Percentiles rank a stretch among this genome's conserved stretches.
Evolutionary conservation across 2,888 invertebrate species (phyloP).

Genomic region (Hyposoter didymator): DNA sequence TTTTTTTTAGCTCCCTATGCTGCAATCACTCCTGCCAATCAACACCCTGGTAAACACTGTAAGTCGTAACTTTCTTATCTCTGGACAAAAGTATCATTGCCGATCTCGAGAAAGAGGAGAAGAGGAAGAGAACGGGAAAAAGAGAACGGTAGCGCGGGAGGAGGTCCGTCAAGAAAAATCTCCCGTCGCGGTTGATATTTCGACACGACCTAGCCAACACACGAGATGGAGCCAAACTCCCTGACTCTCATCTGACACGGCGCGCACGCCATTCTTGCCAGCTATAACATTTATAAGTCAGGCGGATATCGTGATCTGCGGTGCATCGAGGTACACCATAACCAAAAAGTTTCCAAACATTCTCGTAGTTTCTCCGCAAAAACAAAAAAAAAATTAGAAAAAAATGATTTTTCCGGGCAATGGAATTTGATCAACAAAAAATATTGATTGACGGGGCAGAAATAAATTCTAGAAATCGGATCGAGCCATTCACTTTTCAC

Average conservation of each 20-base stretch:
- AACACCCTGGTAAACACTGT: constrained; percentile 20
- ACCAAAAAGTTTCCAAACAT: not conserved
- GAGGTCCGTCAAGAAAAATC: constrained; percentile 59
- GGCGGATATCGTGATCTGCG: constrained; percentile 49
- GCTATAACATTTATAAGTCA: constrained; percentile 64
- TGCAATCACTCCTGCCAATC: constrained; percentile 43
- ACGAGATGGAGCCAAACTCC: constrained; percentile 37
- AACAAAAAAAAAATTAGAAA: not conserved
- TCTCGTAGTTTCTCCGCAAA: not conserved
- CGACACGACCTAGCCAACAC: constrained; percentile 63
- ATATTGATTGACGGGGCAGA: not conserved
- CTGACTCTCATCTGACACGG: constrained; percentile 48
- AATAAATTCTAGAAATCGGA: no score
- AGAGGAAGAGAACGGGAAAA: constrained; percentile 15
- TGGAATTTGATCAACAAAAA: not conserved
- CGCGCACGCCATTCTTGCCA: constrained; percentile 54
- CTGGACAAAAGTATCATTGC: constrained; percentile 14
- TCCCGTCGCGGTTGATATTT: constrained; percentile 55
- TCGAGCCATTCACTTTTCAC: no score
- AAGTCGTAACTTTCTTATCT: constrained; percentile 57
- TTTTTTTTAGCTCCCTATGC: constrained; percentile 39
- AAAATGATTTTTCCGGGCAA: not conserved
- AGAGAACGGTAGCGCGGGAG: constrained; percentile 50
- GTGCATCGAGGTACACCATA: constrained; percentile 39
- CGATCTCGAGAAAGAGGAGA: constrained; percentile 12